phyloP scores from a whole-genome alignment of 2,113 vertebrate genomes.

The Apodemus speciosus region DNA sequence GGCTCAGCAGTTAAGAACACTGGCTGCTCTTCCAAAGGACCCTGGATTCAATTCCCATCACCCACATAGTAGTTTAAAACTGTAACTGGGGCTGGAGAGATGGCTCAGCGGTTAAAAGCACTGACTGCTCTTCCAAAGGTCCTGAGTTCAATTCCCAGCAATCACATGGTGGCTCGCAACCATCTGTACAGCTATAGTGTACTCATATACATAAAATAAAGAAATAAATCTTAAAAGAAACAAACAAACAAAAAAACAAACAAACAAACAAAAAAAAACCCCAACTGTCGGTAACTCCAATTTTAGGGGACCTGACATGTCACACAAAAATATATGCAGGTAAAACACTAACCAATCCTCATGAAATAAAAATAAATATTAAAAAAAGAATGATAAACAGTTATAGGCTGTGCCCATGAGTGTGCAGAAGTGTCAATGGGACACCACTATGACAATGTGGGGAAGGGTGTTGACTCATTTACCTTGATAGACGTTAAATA shows the following conservation, averaged over 20 bases:
- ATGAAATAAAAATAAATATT: neutral
- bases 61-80: neutral
- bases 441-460: neutral
- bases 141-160: no score
- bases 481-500: accelerated
- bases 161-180: no score
- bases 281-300: no score
- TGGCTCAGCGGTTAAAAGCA: no score
- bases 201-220: no score
- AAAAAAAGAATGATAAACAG: neutral
- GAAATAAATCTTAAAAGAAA: no score
- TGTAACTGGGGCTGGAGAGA: neutral
- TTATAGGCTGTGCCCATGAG: neutral
- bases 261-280: no score
- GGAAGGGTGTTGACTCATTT: neutral
- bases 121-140: no score
- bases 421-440: neutral
- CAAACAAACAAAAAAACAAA: no score
- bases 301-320: neutral
- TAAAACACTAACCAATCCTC: neutral
- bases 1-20: neutral
- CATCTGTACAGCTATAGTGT: no score
- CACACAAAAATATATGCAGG: neutral
- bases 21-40: neutral
- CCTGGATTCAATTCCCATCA: neutral